Base-by-base conservation (phyloP, 2,113 vertebrate genomes). In the Burhinus oedicnemus region DNA sequence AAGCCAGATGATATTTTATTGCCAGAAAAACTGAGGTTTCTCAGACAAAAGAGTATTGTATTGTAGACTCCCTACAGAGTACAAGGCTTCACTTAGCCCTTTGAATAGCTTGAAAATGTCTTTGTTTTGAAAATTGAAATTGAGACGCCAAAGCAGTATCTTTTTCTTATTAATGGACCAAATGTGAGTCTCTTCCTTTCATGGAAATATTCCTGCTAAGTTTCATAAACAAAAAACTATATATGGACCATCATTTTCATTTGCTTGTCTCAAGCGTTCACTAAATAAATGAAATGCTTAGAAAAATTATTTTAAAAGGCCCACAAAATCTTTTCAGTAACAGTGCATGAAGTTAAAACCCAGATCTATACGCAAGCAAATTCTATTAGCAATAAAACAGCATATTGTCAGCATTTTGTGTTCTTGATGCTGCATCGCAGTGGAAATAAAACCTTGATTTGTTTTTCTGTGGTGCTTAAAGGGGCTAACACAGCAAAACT, bases 371-470 rank as follows among this genome's bases (percentile, higher is more conserved):
- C 38, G 55, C 95, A 94, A 38, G 54, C 76, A 80, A 66, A 92
- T 51, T 45, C 54, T 51, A 14, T 92, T 88, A 95, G 85, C 94
- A 95, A 2, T 95, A 92, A 95, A 97, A 7, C 65, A 68, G 55
- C 65, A 29, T 62, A 79, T 77, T 76, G 81, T 82, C 1, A 0
- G 30, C 42, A 8, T 91, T 80, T 97, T 75, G 58, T 96, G 52
- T 80, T 94, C 89, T 75, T 61, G 61, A 79, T 90, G 60, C 15
- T 92, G 71, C 60, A 62, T 60, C 84, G 87, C 85, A 60, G 47
- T 83, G 75, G 88, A 90, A 96, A 94, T 97, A 95, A 98, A 96
- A 85, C 83, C 77, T 88, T 85, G 78, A 80, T 97, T 95, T 88
- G 49, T 95, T 96, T 97, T 96, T 95, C 93, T 34, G 0, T 81